Evolutionary conservation across 2,888 invertebrate genomes (phyloP).

Genomic region (Dermolepida albohirtum): DNA sequence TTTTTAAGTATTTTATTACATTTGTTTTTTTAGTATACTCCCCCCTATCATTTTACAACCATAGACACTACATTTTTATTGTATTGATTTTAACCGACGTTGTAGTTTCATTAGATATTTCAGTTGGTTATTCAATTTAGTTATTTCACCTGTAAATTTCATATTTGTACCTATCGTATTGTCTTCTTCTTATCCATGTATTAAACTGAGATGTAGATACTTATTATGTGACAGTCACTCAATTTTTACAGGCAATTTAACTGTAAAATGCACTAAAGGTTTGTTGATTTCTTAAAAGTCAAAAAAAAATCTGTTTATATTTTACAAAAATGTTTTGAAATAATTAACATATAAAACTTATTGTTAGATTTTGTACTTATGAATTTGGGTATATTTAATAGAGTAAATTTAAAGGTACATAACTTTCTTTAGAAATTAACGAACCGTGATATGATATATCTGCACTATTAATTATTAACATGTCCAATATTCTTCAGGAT

Average conservation of each 20-base stretch:
- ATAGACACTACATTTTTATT: no score
- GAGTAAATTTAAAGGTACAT: constrained; percentile 81
- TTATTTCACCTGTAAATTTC: background rate
- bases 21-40: no score
- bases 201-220: constrained; percentile 2
- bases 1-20: no score
- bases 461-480: constrained; percentile 23
- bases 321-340: constrained; percentile 6
- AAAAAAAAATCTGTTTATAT: constrained; percentile 1
- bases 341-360: constrained; percentile 1
- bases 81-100: no score
- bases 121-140: no score
- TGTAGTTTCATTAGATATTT: no score
- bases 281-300: background rate
- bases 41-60: no score
- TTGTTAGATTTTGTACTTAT: constrained; percentile 61
- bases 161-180: background rate
- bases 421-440: constrained; percentile 4
- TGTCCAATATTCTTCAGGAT: constrained; percentile 61
- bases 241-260: constrained; percentile 11
- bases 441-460: constrained; percentile 18
- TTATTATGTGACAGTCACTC: background rate
- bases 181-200: constrained; percentile 2
- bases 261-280: constrained; percentile 18
- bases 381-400: constrained; percentile 86